phyloP scores from a whole-genome alignment of 2,888 invertebrate genomes.

The Lochmaea capreae region DNA sequence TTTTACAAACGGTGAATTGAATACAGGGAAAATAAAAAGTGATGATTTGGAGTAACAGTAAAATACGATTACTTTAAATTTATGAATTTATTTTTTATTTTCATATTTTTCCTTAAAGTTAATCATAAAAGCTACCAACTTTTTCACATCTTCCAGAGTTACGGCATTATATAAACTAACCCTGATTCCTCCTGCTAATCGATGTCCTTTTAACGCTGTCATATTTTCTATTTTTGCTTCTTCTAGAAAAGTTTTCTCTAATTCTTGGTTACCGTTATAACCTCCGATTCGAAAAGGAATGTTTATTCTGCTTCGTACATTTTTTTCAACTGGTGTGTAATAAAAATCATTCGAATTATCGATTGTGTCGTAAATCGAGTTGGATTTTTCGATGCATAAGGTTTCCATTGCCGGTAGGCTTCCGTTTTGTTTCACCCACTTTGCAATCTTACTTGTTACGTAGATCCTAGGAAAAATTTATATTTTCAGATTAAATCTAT shows the following conservation, averaged over 20 bases:
- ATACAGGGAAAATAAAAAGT: too few relatives aligned
- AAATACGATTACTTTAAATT: neutral
- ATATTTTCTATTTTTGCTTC: slow-evolving; percentile 82
- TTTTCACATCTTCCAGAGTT: slow-evolving; percentile 80
- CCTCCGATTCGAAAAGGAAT: slow-evolving; percentile 88
- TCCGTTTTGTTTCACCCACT: slow-evolving; percentile 90
- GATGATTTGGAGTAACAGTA: neutral
- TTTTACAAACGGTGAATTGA: too few relatives aligned
- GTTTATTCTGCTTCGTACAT: slow-evolving; percentile 89
- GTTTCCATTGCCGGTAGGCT: slow-evolving; percentile 86
- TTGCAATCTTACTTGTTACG: slow-evolving; percentile 89
- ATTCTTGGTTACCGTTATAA: slow-evolving; percentile 75
- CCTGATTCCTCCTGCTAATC: slow-evolving; percentile 94
- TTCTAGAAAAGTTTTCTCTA: slow-evolving; percentile 89
- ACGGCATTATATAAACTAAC: slow-evolving; percentile 97
- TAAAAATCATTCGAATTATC: slow-evolving; percentile 89
- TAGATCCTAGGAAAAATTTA: slow-evolving; percentile 79
- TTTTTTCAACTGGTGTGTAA: slow-evolving; percentile 76
- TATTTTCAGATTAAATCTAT: too few relatives aligned
- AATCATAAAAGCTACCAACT: slow-evolving; percentile 73
- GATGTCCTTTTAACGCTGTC: slow-evolving; percentile 94
- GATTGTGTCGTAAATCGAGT: slow-evolving; percentile 83
- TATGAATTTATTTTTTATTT: neutral
- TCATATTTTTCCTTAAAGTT: slow-evolving; percentile 21
- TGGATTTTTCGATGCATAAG: slow-evolving; percentile 76